phyloP scores from a whole-genome alignment of 2,888 invertebrate species.

The Lycaena phlaeas region DNA sequence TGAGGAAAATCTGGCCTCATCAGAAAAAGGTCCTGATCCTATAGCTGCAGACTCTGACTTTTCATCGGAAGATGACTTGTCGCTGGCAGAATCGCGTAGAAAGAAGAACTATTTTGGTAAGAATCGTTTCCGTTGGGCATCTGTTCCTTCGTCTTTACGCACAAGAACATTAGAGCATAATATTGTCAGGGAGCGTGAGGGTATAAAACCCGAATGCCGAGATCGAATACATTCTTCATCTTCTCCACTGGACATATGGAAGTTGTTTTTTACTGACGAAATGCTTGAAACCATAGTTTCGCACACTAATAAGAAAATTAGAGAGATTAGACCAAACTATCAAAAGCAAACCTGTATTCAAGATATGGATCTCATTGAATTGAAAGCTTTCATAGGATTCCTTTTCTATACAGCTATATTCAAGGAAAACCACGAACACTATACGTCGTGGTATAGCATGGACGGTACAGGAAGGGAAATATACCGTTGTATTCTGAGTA shows the following conservation, averaged over 20 bases:
- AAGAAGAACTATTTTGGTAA: constrained; percentile 5
- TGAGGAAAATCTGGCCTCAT: background rate
- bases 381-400: constrained; percentile 16
- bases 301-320: constrained; percentile 1
- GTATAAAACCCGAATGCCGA: background rate
- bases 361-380: constrained; percentile 12
- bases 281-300: constrained; percentile 1
- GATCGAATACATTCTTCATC: background rate
- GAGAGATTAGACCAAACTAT: background rate
- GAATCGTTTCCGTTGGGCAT: background rate
- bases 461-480: constrained; percentile 18
- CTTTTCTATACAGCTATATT: constrained; percentile 18
- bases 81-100: background rate
- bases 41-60: background rate
- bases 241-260: background rate
- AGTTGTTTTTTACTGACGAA: background rate
- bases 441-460: constrained; percentile 13
- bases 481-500: constrained; percentile 1
- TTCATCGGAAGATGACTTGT: background rate
- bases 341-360: constrained; percentile 12
- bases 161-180: constrained; percentile 2
- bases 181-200: background rate
- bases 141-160: background rate
- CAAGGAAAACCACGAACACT: constrained; percentile 4
- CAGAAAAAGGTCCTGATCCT: no score